A percentile compares a stretch with the other conserved stretches of the same genome.
These are phyloP conservation scores for Pelmatolapia mariae DNA, from an alignment of 2,113 vertebrate genomes.

Conservation along the genomic window DNA sequence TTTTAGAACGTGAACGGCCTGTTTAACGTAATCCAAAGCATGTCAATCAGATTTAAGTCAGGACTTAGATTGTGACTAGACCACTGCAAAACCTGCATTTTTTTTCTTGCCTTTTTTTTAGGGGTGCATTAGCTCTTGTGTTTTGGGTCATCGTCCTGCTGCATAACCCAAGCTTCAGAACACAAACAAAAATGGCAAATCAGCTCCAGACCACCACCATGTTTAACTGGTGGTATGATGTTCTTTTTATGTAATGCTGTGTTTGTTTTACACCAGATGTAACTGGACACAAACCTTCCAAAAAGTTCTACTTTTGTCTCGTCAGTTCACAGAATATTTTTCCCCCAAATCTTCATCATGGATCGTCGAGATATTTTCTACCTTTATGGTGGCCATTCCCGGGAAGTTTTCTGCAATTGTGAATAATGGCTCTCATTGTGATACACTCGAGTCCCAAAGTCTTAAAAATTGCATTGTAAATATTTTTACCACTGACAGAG, in stretches of 20 bases:
- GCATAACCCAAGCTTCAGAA: background rate
- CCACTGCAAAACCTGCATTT: background rate
- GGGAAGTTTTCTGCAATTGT: background rate
- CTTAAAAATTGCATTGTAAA: background rate
- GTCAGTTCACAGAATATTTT: background rate
- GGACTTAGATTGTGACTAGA: background rate
- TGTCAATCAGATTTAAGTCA: background rate
- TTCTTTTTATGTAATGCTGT: background rate
- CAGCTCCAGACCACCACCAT: background rate
- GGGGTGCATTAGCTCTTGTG: background rate
- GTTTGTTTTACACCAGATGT: background rate
- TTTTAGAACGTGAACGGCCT: fast-evolving
- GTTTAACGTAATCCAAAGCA: background rate
- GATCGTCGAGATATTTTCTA: background rate
- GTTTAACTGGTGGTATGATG: background rate
- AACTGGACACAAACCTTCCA: background rate
- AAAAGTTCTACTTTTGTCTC: background rate
- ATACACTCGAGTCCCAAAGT: background rate
- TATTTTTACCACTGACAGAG: background rate
- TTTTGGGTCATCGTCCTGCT: background rate
- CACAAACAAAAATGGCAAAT: background rate
- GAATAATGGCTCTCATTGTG: background rate
- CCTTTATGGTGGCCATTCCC: background rate
- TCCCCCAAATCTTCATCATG: fast-evolving
- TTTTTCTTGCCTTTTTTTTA: background rate